Conservation (phyloP, 2,888 invertebrate species). For the Hofmannophila pseudospretella region DNA sequence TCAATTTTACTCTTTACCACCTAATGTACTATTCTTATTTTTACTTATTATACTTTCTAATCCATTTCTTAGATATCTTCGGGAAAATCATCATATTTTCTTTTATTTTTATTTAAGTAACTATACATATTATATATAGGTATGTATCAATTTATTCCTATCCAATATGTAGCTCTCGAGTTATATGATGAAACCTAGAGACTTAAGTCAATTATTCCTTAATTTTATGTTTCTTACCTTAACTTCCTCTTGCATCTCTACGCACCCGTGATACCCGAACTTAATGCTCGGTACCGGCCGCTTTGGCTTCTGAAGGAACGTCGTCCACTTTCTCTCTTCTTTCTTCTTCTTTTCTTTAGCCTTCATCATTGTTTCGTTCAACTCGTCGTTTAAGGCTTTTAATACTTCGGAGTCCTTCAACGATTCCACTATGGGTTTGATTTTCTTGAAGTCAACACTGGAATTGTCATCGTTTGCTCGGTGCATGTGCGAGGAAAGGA, state of each 20-base stretch:
- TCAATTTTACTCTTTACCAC: no score
- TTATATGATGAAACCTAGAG: no score
- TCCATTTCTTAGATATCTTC: no score
- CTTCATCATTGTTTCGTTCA: slow-evolving; percentile 74
- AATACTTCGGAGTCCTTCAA: slow-evolving; percentile 83
- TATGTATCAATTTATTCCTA: no score
- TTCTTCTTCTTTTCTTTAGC: slow-evolving; percentile 69
- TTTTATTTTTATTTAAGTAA: no score
- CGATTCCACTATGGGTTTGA: slow-evolving; percentile 80
- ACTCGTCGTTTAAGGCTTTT: slow-evolving; percentile 79
- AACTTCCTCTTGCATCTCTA: slow-evolving; percentile 23
- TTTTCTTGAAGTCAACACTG: slow-evolving; percentile 83
- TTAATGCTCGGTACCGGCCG: slow-evolving; percentile 78
- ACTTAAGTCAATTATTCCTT: no score
- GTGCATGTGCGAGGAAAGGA: slow-evolving; percentile 60
- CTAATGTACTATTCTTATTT: no score
- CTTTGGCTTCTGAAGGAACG: slow-evolving; percentile 86
- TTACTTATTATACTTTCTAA: no score
- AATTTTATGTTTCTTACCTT: slow-evolving; percentile 42
- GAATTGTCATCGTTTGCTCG: slow-evolving; percentile 46
- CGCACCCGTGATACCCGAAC: slow-evolving; percentile 41
- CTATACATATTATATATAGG: no score
- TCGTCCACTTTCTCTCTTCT: slow-evolving; percentile 82
- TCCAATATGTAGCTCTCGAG: no score
- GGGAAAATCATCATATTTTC: no score